Conservation (phyloP, 2,888 invertebrate genomes). For the Caenorhabditis sp. region DNA sequence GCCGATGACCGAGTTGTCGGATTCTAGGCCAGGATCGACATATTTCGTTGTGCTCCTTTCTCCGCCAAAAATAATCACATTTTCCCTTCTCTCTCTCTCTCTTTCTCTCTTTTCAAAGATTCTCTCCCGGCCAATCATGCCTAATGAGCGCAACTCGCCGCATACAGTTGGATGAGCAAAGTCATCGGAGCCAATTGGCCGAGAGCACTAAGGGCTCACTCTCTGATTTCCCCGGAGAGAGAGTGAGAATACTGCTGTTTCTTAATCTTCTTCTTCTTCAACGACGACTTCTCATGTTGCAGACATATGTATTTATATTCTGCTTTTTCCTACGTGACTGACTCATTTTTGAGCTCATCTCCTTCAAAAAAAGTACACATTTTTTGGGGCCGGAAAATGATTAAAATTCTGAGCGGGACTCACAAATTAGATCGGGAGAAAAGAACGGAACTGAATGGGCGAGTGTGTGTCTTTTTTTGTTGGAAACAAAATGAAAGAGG, state of each 20-base stretch:
- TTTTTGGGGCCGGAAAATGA: slow-evolving; percentile 21
- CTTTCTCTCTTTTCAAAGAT: not conserved
- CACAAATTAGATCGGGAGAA: slow-evolving; percentile 1
- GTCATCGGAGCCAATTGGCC: slow-evolving; percentile 58
- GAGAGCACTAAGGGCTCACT: slow-evolving; percentile 1
- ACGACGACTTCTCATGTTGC: slow-evolving; percentile 50
- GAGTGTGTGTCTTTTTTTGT: too few relatives aligned
- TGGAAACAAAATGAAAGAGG: slow-evolving; percentile 1
- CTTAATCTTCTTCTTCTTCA: slow-evolving; percentile 2
- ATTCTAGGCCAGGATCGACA: too few relatives aligned
- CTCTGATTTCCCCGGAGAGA: slow-evolving; percentile 57
- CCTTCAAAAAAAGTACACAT: too few relatives aligned
- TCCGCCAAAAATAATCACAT: not conserved
- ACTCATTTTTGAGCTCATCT: slow-evolving; percentile 5
- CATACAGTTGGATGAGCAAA: slow-evolving; percentile 58
- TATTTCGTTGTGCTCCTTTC: too few relatives aligned
- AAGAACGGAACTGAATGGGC: not conserved
- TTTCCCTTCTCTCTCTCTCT: not conserved
- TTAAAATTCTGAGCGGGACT: slow-evolving; percentile 54
- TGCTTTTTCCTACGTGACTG: not conserved
- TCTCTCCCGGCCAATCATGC: slow-evolving; percentile 24
- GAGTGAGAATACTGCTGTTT: slow-evolving; percentile 4
- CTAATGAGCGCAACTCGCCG: slow-evolving; percentile 42
- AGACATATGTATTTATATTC: not conserved
- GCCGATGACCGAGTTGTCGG: too few relatives aligned